A percentile compares a stretch with the other conserved stretches of the same genome.
phyloP scores from a whole-genome alignment of 2,888 invertebrate species.

The Spicauda simplicius region DNA sequence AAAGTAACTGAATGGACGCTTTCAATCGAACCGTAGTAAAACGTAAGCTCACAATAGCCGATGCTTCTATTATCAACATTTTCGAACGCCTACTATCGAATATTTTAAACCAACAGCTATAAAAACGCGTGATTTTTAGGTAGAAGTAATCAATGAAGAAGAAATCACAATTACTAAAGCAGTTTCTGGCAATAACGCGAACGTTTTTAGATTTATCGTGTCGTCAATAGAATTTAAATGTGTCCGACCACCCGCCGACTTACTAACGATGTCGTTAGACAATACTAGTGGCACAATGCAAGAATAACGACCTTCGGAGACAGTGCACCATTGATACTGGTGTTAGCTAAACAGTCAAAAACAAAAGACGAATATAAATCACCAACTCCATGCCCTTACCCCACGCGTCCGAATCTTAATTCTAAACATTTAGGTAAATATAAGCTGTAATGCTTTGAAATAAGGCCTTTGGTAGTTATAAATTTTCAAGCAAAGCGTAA shows the following conservation, averaged over 20 bases:
- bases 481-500: slow-evolving; percentile 39
- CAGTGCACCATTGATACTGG: slow-evolving; percentile 72
- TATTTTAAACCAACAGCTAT: slow-evolving; percentile 20
- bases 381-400: slow-evolving; percentile 66
- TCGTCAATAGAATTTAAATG: slow-evolving; percentile 80
- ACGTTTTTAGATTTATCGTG: slow-evolving; percentile 70
- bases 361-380: slow-evolving; percentile 83
- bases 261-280: slow-evolving; percentile 82
- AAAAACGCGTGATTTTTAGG: slow-evolving; percentile 18
- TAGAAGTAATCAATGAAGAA: neutral
- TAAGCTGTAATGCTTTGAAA: slow-evolving; percentile 45
- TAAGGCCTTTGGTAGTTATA: slow-evolving; percentile 43
- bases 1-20: slow-evolving; percentile 60
- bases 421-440: slow-evolving; percentile 4
- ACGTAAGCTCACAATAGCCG: slow-evolving; percentile 30
- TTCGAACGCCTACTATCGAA: slow-evolving; percentile 37
- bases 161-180: slow-evolving; percentile 67
- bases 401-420: slow-evolving; percentile 60
- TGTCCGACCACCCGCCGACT: slow-evolving; percentile 78
- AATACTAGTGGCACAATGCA: slow-evolving; percentile 79
- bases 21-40: slow-evolving; percentile 35
- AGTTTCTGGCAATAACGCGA: slow-evolving; percentile 61
- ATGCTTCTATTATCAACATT: slow-evolving; percentile 24
- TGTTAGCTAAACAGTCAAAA: slow-evolving; percentile 79
- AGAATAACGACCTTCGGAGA: slow-evolving; percentile 79